A percentile compares a stretch with the other conserved stretches of the same genome.
Conservation (phyloP, 2,113 vertebrate genomes). For the Amazona vittata region DNA sequence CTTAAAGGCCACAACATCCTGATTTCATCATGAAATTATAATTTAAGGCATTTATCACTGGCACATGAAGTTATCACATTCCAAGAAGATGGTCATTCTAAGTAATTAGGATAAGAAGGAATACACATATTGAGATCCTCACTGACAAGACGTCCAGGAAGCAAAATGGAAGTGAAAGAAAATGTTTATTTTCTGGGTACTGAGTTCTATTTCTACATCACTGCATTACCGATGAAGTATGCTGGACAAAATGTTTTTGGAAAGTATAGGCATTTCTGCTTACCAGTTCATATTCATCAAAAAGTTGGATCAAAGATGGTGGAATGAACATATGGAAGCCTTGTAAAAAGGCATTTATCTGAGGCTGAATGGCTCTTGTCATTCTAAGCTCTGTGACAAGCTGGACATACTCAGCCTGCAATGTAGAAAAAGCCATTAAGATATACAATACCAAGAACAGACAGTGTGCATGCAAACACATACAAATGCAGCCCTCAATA, state of each 20-base stretch:
- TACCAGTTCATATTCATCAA: conserved; percentile 98
- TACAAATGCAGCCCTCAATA: background rate
- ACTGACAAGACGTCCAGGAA: background rate
- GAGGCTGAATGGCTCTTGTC: conserved; percentile 98
- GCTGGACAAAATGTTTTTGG: background rate
- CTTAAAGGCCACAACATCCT: background rate
- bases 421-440: background rate
- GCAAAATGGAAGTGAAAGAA: background rate
- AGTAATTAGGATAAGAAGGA: background rate
- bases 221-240: background rate
- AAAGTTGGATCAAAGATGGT: conserved; percentile 94
- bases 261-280: conserved; percentile 51
- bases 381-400: conserved; percentile 98
- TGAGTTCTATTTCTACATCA: background rate
- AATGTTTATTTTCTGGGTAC: background rate
- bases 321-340: conserved; percentile 98
- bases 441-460: background rate
- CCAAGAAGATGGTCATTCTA: background rate
- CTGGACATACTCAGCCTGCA: conserved; percentile 97
- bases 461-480: background rate
- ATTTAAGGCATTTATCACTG: background rate
- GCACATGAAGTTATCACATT: background rate
- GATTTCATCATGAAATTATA: background rate
- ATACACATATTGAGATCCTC: background rate
- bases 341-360: conserved; percentile 96